A percentile compares a stretch with the other conserved stretches of the same genome.
These are phyloP conservation scores for Bellardia pandia DNA, from an alignment of 2,888 invertebrate genomes.

Conservation along the genomic window DNA sequence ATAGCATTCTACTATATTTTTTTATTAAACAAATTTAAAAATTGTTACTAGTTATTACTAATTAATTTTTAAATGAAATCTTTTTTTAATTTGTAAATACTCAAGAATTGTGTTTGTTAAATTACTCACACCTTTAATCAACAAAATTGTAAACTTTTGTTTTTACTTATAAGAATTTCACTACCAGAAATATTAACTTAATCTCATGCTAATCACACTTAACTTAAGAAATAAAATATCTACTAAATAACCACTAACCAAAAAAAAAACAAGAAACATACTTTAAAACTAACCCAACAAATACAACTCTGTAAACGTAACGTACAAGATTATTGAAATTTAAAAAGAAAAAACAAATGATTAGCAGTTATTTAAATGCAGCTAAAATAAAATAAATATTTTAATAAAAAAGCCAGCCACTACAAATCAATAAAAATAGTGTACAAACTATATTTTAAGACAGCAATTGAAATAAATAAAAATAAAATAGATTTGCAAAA, in stretches of 20 bases:
- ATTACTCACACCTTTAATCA: too few species aligned
- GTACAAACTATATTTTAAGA: conserved; percentile 65
- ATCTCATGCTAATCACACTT: conserved; percentile 1
- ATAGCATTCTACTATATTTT: too few species aligned
- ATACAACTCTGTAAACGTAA: conserved; percentile 78
- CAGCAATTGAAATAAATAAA: not conserved
- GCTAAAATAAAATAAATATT: conserved; percentile 13
- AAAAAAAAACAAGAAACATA: not conserved
- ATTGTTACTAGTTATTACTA: too few species aligned
- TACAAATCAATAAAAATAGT: conserved; percentile 26
- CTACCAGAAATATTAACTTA: conserved; percentile 6
- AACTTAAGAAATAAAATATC: conserved; percentile 2
- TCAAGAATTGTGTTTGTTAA: too few species aligned
- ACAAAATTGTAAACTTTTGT: too few species aligned
- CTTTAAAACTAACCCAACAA: conserved; percentile 68
- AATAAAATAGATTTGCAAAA: not conserved
- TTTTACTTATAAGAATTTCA: not conserved
- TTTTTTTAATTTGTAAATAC: too few species aligned
- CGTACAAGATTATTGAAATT: conserved; percentile 57
- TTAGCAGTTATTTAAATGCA: not conserved
- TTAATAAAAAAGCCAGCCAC: conserved; percentile 48
- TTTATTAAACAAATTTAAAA: too few species aligned
- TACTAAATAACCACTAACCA: not conserved
- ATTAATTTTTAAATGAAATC: too few species aligned
- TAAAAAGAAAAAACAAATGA: not conserved